Base-by-base conservation (phyloP, 2,888 invertebrate species). In the Xestia sexstrigata region DNA sequence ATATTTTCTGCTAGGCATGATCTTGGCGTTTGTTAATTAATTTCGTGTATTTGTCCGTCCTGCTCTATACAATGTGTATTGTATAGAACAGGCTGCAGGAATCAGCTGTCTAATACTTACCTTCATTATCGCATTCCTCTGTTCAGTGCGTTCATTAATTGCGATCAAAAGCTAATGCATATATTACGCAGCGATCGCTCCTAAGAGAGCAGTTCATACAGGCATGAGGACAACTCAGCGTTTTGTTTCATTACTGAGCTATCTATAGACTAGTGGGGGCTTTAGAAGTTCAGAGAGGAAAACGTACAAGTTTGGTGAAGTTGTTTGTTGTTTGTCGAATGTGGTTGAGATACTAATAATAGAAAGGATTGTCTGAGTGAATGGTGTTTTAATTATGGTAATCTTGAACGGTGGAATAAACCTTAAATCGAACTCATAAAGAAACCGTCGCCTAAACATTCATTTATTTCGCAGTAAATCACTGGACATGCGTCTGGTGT, bases 121-220 rank as follows among this genome's bases (percentile, higher is more conserved):
- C 2, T 30, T 6, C 42, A 11, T 15, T n/a, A 45, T n/a, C 45
- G 15, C 15, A 30, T 58, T n/a, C n/a, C 1, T 1, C 15, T 6
- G 49, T 60, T 23, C 20, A 30, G n/a, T 49, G 9, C 26, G 30
- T 13, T 42, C 13, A 42, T 42, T 58, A 70, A 82, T 80, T 67
- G 13, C 4, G 52, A 30, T 39, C n/a, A 52, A n/a, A 77, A 49
- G 11, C 39, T 30, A 76, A 67, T 82, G 58, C 58, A 58, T 70
- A 76, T 15, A 66, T 76, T 55, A 82, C 39, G 35, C 45, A 26
- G 15, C n/a, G 35, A 39, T 39, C 39, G 20, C 39, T 47, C 82
- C 52, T 49, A 6, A 17, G 60, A 70, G 77, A 60, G 26, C 13
- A 58, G 6, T 58, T 26, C 13, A 2, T 35, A 26, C 42, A 30